phyloP scores from a whole-genome alignment of 2,888 invertebrate species.

The Heliconius sara region DNA sequence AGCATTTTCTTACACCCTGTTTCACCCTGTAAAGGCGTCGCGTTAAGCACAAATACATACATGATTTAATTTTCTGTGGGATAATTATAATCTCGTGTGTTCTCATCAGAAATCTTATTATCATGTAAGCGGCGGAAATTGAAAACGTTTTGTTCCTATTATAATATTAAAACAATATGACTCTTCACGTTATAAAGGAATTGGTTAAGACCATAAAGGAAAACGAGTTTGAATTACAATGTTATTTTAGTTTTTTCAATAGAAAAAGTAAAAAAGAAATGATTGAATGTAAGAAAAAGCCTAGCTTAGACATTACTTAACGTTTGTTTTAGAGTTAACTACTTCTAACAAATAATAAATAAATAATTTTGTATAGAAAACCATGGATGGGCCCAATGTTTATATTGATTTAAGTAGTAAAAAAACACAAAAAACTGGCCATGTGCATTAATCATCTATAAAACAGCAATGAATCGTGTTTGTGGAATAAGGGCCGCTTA shows the following conservation, averaged over 20 bases:
- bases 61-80: constrained; percentile 20
- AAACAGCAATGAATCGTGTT: too few species aligned
- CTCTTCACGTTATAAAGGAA: background rate
- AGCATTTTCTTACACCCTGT: background rate
- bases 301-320: too few species aligned
- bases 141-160: constrained; percentile 9
- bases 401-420: too few species aligned
- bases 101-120: constrained; percentile 23
- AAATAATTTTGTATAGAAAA: too few species aligned
- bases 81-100: constrained; percentile 24
- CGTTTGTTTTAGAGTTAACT: too few species aligned
- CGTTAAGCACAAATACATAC: background rate
- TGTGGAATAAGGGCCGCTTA: too few species aligned
- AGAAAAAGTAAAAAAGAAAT: background rate
- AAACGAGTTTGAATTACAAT: background rate
- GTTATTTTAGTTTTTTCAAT: background rate
- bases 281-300: too few species aligned
- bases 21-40: background rate
- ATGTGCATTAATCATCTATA: too few species aligned
- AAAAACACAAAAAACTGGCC: too few species aligned
- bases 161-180: constrained; percentile 1
- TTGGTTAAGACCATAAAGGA: background rate
- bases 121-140: constrained; percentile 22
- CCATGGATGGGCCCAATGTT: too few species aligned
- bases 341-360: too few species aligned